phyloP scores from a whole-genome alignment of 2,113 vertebrate genomes.

The Stigmatopora argus region DNA sequence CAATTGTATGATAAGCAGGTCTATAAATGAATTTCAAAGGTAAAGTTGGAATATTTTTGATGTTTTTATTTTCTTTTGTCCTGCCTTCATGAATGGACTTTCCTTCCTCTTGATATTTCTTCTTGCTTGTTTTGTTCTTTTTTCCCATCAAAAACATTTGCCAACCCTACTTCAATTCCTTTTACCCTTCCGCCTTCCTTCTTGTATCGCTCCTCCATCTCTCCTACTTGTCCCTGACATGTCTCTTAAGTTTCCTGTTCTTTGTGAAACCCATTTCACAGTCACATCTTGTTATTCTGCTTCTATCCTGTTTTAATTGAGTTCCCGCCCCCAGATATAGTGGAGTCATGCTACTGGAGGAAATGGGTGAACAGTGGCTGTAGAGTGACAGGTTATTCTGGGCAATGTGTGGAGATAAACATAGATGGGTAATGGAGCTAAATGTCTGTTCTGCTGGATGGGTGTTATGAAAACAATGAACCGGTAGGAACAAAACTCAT shows the following conservation, averaged over 20 bases:
- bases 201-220: constrained; percentile 47
- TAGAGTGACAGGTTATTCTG: constrained; percentile 70
- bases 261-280: constrained; percentile 59
- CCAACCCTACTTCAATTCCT: constrained; percentile 8
- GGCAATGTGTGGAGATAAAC: constrained; percentile 52
- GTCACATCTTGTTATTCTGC: constrained; percentile 68
- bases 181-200: background rate
- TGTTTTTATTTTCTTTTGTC: constrained; percentile 2
- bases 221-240: constrained; percentile 44
- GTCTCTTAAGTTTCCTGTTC: constrained; percentile 60
- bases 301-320: constrained; percentile 66
- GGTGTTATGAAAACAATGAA: constrained; percentile 50
- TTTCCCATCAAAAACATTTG: constrained; percentile 9
- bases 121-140: constrained; percentile 12
- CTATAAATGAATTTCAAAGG: constrained; percentile 50
- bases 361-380: constrained; percentile 55
- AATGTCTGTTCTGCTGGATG: constrained; percentile 40
- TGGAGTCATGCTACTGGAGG: constrained; percentile 69
- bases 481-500: background rate
- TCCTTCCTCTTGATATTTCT: constrained; percentile 1
- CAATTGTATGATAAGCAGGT: constrained; percentile 42
- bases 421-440: constrained; percentile 62
- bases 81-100: constrained; percentile 7
- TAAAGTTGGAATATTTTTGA: constrained; percentile 15
- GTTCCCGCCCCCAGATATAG: constrained; percentile 32